These are phyloP conservation scores for Tilapia sparmanii DNA, from an alignment of 2,113 vertebrate genomes.

Conservation along the genomic window DNA sequence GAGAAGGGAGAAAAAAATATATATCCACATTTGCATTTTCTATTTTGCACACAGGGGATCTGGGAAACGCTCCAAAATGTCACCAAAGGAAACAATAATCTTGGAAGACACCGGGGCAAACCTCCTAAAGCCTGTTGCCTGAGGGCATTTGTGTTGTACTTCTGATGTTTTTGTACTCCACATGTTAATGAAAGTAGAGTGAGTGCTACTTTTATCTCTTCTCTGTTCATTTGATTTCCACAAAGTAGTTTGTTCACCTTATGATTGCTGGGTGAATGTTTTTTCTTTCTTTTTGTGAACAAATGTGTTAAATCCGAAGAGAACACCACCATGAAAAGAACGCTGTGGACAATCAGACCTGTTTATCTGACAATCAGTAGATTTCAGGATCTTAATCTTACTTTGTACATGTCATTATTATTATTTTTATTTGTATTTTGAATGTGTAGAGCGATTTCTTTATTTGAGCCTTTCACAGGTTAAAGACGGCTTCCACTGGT, in stretches of 20 bases:
- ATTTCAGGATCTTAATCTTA: not conserved
- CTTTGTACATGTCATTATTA: not conserved
- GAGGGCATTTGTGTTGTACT: slow-evolving; percentile 2
- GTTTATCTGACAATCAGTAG: not conserved
- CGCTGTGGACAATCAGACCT: not conserved
- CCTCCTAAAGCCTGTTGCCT: slow-evolving; percentile 49
- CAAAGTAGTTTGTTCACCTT: not conserved
- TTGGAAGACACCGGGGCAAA: slow-evolving; percentile 33
- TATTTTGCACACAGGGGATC: slow-evolving; percentile 46
- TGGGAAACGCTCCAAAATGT: slow-evolving; percentile 14
- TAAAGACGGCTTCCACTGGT: not conserved
- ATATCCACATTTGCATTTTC: not conserved
- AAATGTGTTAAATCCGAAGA: not conserved
- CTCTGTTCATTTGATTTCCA: not conserved
- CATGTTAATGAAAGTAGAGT: not conserved
- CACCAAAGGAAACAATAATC: slow-evolving; percentile 34
- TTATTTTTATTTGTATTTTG: not conserved
- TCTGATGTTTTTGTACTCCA: not conserved
- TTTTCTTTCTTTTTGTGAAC: not conserved
- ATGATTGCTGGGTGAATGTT: not conserved
- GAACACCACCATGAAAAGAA: slow-evolving; percentile 13
- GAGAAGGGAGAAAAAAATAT: not conserved
- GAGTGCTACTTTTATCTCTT: not conserved
- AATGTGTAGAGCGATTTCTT: not conserved
- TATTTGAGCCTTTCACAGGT: not conserved